Base-by-base conservation (phyloP, 2,888 invertebrate species). In the Hymenopus coronatus region DNA sequence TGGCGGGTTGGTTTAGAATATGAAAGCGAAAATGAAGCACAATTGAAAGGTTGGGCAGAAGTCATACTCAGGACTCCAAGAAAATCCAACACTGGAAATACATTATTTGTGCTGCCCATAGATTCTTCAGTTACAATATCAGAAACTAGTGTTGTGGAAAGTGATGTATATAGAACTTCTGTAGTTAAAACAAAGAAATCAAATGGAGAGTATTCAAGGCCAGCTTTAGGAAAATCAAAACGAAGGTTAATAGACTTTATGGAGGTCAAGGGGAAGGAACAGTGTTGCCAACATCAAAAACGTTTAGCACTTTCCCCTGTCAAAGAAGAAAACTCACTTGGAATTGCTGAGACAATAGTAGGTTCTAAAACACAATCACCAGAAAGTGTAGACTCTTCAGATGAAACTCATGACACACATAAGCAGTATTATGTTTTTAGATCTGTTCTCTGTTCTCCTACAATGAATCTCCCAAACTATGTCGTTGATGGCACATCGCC, bases 401-500 rank as follows among this genome's bases (percentile, higher is more conserved):
- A 70, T 25, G 54, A 70, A 70, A 70, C 14, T 1, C 46, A 1
- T 14, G 14, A 14, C 3, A 14, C 25, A 6, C 6, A 70, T 20
- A 70, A 70, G 0, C 25, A 20, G 15, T 70, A 70, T 70, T 20
- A 70, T 70, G 20, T 70, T 8, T 83, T 14, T 33, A 27, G n/a
- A 30, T 9, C 81, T 81, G 27, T 88, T 20, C 40, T 90, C 90
- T 27, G 89, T 86, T 95, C 96, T 1, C 96, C 96, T 0, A 96
- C 96, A 0, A 94, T 94, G 27, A 96, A 97, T 92, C 92, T 97
- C 90, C 97, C 97, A 0, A 96, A 97, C 93, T 97, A 95, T 91
- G 97, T 97, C 0, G 91, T 96, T 25, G 96, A 96, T 91, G 97
- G 97, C 0, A 96, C 96, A 82, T 97, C 97, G 0, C 97, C 97